Percentiles rank a stretch among this genome's conserved stretches.
Conservation (phyloP, 2,888 invertebrate genomes). For the Belgica antarctica region DNA sequence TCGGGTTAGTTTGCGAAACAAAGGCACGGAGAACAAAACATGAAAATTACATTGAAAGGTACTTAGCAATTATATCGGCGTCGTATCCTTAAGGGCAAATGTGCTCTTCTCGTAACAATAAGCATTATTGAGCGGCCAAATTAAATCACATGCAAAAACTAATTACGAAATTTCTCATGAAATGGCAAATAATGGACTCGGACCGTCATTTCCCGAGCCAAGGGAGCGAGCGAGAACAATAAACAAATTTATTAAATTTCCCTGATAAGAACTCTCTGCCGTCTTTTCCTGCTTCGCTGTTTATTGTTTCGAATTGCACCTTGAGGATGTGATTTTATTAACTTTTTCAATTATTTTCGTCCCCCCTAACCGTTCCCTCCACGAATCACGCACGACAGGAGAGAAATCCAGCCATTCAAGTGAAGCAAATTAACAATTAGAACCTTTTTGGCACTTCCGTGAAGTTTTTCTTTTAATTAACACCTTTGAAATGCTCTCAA, state of each 20-base stretch:
- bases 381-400: constrained; percentile 1
- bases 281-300: constrained; percentile 22
- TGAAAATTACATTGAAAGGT: constrained; percentile 10
- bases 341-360: neutral
- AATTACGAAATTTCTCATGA: constrained; percentile 41
- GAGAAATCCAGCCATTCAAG: neutral
- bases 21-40: constrained; percentile 3
- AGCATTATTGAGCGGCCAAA: constrained; percentile 21
- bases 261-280: neutral
- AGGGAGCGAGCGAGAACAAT: constrained; percentile 7
- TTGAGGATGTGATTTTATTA: constrained; percentile 7
- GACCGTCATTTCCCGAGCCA: constrained; percentile 27
- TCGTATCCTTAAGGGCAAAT: constrained; percentile 36
- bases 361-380: too few relatives aligned
- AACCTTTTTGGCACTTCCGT: constrained; percentile 20
- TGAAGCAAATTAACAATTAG: constrained; percentile 26
- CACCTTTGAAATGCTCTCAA: constrained; percentile 27
- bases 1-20: too few relatives aligned
- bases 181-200: constrained; percentile 31
- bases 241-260: constrained; percentile 28
- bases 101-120: neutral
- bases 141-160: constrained; percentile 33
- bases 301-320: constrained; percentile 30
- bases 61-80: constrained; percentile 36
- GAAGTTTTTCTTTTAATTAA: constrained; percentile 33